Evolutionary conservation across 2,797 vertebrate genomes (phyloP).

Genomic region (Tadarida brasiliensis): DNA sequence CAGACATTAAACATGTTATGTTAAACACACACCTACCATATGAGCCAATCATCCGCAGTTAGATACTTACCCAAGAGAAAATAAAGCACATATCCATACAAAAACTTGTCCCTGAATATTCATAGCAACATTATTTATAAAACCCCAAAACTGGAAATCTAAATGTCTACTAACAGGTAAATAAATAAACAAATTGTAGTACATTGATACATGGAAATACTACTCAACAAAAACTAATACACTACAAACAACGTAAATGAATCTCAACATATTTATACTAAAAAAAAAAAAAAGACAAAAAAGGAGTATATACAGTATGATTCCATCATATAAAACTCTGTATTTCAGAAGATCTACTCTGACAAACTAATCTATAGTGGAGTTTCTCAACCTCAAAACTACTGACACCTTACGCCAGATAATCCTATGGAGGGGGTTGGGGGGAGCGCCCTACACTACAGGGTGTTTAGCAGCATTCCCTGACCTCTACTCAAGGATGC

Average conservation of each 20-base stretch:
- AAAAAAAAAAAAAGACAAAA: slow-evolving; percentile 21
- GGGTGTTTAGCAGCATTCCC: neutral
- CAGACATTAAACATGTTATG: slow-evolving; percentile 1
- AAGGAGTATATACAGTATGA: neutral
- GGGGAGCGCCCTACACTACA: neutral
- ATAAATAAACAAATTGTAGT: neutral
- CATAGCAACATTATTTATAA: neutral
- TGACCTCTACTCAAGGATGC: neutral
- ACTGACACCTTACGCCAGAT: neutral
- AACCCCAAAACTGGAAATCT: neutral
- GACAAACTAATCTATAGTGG: neutral
- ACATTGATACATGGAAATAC: neutral
- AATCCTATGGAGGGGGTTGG: neutral
- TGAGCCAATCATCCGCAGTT: neutral
- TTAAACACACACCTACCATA: neutral
- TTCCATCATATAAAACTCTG: neutral
- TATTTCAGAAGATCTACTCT: neutral
- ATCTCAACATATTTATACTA: neutral
- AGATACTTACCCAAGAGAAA: neutral
- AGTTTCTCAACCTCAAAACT: neutral
- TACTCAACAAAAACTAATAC: slow-evolving; percentile 5
- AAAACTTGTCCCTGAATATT: neutral
- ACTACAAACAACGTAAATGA: neutral
- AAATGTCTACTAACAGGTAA: neutral
- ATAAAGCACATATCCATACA: neutral